Base-by-base conservation (phyloP, 2,797 vertebrate genomes). In the Xiphophorus birchmanni region DNA sequence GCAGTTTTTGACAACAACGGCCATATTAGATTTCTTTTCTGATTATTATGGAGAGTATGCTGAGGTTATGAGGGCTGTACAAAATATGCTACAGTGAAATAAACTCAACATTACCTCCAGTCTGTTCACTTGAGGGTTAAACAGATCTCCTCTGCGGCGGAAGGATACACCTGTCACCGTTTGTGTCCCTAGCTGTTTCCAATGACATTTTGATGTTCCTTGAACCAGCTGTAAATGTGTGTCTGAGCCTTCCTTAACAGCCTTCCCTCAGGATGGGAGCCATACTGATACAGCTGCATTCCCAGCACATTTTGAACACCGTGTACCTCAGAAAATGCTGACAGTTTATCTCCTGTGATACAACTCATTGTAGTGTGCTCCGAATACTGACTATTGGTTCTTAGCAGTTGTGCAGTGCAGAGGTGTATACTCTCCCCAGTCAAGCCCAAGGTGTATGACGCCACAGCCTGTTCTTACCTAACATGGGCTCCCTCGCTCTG, bases 391-490 rank as follows among this genome's bases (percentile, higher is more conserved):
- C 82, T 80, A 72, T 81, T 84, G 86, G 83, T 88, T 87, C 82
- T 82, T 75, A 89, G 85, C 89, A 89, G 89, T 90, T 93, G 83
- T 80, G 88, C 89, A 83, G 77, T 67, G 76, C 84, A 47, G 73
- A 76, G 82, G 78, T 87, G 73, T 85, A 85, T 88, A 84, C 89
- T 87, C 63, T 87, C 80, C 73, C 79, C 42, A 80, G 84, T 91
- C 79, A 84, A 88, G 88, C 87, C 87, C 78, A 84, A 90, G 86
- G 89, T 88, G 87, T 83, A 81, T 90, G 91, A 93, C 87, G 76
- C 89, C 89, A 91, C 88, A 84, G 87, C 77, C 86, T 87, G 82
- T 84, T 94, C 90, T 94, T 94, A 95, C 91, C 93, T 94, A 95
- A 95, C 90, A 93, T 90, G 90, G 90, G 80, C 89, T 92, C 89